These are phyloP conservation scores for Paramuricea clavata DNA, from an alignment of 92 coral and sea anemone species.

Conservation along the genomic window DNA sequence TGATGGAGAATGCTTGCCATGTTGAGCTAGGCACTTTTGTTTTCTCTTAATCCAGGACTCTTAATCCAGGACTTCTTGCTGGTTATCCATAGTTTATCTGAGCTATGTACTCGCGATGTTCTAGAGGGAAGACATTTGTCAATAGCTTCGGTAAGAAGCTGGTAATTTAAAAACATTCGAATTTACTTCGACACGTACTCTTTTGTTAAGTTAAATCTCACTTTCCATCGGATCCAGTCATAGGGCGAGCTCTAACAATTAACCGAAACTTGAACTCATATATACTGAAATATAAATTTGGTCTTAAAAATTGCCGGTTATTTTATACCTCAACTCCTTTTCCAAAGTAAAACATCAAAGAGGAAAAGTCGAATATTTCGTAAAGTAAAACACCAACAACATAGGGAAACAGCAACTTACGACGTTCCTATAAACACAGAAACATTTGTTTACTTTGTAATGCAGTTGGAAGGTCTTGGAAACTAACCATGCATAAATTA, in stretches of 20 bases:
- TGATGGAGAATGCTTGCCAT: slow-evolving; percentile 51
- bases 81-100: background rate
- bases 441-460: background rate
- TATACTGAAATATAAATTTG: no score
- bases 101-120: slow-evolving; percentile 36
- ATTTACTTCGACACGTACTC: background rate
- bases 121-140: slow-evolving; percentile 50
- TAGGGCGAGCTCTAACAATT: no score
- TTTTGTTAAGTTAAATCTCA: no score
- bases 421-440: slow-evolving; percentile 26
- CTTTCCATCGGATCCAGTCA: no score
- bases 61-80: slow-evolving; percentile 49
- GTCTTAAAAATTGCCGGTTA: no score
- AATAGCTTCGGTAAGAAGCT: slow-evolving; percentile 39
- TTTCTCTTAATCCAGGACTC: slow-evolving; percentile 53
- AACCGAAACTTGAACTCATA: no score
- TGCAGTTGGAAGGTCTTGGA: no score
- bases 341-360: background rate
- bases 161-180: background rate
- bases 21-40: slow-evolving; percentile 49
- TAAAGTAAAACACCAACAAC: slow-evolving; percentile 26
- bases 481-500: no score
- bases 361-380: slow-evolving; percentile 16
- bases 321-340: slow-evolving; percentile 27
- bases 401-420: slow-evolving; percentile 22